Percentiles rank a stretch among this genome's conserved stretches.
Conservation (phyloP, 2,888 invertebrate genomes). For the Sialis fuliginosa region DNA sequence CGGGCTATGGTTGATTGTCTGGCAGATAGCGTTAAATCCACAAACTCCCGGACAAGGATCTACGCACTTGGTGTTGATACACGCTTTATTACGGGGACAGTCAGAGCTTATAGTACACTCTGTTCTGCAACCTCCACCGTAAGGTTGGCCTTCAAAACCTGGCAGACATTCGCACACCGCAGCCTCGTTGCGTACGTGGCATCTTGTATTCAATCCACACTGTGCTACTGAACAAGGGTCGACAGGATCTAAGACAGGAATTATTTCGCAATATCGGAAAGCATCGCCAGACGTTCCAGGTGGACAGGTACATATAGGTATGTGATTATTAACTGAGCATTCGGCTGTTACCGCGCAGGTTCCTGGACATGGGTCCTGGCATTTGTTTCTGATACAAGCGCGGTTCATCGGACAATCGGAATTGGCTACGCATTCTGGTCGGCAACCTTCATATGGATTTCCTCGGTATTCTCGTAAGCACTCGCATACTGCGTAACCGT, state of each 20-base stretch:
- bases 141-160: slow-evolving; percentile 56
- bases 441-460: slow-evolving; percentile 57
- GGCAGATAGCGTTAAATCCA: slow-evolving; percentile 58
- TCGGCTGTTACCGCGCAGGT: slow-evolving; percentile 71
- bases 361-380: slow-evolving; percentile 67
- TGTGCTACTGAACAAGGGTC: slow-evolving; percentile 40
- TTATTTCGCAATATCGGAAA: slow-evolving; percentile 27
- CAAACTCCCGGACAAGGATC: slow-evolving; percentile 70
- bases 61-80: slow-evolving; percentile 59
- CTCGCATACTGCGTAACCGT: slow-evolving; percentile 51
- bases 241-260: slow-evolving; percentile 14
- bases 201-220: slow-evolving; percentile 63
- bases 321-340: slow-evolving; percentile 53
- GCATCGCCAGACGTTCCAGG: slow-evolving; percentile 33
- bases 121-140: slow-evolving; percentile 53
- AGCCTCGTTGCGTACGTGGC: slow-evolving; percentile 32
- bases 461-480: slow-evolving; percentile 56
- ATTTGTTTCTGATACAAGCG: slow-evolving; percentile 67
- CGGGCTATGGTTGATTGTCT: slow-evolving; percentile 68
- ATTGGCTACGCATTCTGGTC: slow-evolving; percentile 73
- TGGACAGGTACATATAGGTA: slow-evolving; percentile 40
- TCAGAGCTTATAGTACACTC: slow-evolving; percentile 72
- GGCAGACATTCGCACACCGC: slow-evolving; percentile 59
- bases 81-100: slow-evolving; percentile 55
- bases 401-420: slow-evolving; percentile 68